Percentiles rank a stretch among this genome's conserved stretches.
Conservation (phyloP, 1,140 invertebrate species). For the Arctopsyche grandis region DNA sequence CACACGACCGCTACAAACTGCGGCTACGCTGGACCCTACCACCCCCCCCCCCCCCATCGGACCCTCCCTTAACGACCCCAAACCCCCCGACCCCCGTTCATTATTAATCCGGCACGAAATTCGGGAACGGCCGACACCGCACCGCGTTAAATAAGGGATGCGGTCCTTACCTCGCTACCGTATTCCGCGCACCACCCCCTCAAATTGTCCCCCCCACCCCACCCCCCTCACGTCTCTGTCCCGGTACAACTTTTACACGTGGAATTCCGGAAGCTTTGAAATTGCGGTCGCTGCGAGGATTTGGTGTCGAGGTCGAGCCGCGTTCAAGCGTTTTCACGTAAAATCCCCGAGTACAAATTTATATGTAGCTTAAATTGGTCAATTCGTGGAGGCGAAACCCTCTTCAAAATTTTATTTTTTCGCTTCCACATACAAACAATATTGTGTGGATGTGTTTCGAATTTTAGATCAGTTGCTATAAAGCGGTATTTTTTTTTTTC, state of each 20-base stretch:
- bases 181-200: not conserved
- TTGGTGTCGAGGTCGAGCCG: not conserved
- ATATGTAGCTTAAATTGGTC: too few species aligned
- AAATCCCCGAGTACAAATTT: too few species aligned
- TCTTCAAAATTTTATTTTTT: too few species aligned
- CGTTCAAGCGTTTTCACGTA: too few species aligned
- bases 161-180: not conserved
- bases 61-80: constrained; percentile 13
- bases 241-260: not conserved
- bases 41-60: constrained; percentile 5
- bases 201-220: not conserved
- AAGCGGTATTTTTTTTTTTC: too few species aligned
- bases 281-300: not conserved
- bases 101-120: constrained; percentile 27
- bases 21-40: constrained; percentile 28
- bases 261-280: not conserved
- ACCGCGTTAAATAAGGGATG: constrained; percentile 24
- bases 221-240: not conserved
- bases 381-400: too few species aligned
- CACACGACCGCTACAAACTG: constrained; percentile 50
- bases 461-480: too few species aligned
- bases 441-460: too few species aligned
- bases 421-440: too few species aligned
- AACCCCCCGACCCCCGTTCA: constrained; percentile 13
- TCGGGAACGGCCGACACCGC: constrained; percentile 12